Evolutionary conservation across 2,888 invertebrate species (phyloP).

Genomic region (Synanthedon tipuliformis): DNA sequence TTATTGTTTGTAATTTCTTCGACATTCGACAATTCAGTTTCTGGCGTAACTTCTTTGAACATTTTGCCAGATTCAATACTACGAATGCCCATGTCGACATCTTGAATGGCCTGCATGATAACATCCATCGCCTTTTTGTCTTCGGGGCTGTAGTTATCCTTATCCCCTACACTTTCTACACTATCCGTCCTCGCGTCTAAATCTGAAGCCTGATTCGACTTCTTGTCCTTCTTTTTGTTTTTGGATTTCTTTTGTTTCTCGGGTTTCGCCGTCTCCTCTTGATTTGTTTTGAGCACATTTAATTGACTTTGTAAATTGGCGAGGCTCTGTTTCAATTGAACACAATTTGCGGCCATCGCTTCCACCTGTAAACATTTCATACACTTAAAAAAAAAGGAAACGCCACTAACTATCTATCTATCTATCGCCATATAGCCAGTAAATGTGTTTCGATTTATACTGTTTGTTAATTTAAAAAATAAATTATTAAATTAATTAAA

Average conservation of each 20-base stretch:
- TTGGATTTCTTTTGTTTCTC: slow-evolving; percentile 53
- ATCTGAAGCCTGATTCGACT: background rate
- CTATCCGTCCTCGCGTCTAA: background rate
- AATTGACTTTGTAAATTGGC: slow-evolving; percentile 70
- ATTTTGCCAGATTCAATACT: slow-evolving; percentile 32
- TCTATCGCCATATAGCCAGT: too few species aligned
- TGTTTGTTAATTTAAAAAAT: too few species aligned
- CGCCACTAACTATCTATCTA: too few species aligned
- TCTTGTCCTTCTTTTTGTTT: slow-evolving; percentile 28
- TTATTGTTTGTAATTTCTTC: background rate
- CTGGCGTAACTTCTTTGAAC: slow-evolving; percentile 13
- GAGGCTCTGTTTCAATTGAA: slow-evolving; percentile 70
- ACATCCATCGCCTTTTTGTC: slow-evolving; percentile 10
- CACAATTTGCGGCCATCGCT: slow-evolving; percentile 72
- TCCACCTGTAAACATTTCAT: slow-evolving; percentile 49
- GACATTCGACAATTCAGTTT: slow-evolving; percentile 8
- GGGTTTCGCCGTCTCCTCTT: slow-evolving; percentile 37
- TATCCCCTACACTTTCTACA: background rate
- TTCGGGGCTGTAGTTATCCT: slow-evolving; percentile 30
- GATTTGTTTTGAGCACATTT: slow-evolving; percentile 42
- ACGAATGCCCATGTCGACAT: slow-evolving; percentile 38
- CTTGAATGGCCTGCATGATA: slow-evolving; percentile 38
- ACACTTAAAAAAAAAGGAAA: background rate
- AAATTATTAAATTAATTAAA: too few species aligned
- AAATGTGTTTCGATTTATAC: too few species aligned